Conservation (phyloP, 1,140 invertebrate species). For the Rhopalosiphum padi region DNA sequence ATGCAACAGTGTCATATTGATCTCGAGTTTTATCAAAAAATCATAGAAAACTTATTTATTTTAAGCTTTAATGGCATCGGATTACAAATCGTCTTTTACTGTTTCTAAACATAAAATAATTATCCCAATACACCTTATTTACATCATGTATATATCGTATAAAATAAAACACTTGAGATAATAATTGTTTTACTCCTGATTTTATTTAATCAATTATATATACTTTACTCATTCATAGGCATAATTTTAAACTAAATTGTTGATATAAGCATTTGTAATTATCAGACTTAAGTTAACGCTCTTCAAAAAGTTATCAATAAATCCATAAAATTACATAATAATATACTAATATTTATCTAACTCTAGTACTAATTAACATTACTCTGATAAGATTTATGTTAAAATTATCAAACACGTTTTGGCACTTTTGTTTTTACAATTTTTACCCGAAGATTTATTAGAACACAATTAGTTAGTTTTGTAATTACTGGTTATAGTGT, state of each 20-base stretch:
- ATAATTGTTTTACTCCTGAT: background rate
- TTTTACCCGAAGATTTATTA: background rate
- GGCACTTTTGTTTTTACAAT: background rate
- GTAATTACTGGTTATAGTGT: background rate
- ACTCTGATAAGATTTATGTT: background rate
- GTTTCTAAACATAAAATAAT: background rate
- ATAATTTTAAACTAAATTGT: background rate
- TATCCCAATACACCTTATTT: background rate
- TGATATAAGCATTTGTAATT: background rate
- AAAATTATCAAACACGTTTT: background rate
- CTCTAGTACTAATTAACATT: background rate
- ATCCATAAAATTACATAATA: background rate
- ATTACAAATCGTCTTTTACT: conserved; percentile 5
- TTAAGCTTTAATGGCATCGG: background rate
- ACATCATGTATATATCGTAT: background rate
- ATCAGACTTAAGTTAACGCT: background rate
- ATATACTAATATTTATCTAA: background rate
- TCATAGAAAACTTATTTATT: background rate
- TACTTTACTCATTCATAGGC: background rate
- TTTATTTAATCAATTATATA: background rate
- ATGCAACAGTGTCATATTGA: background rate
- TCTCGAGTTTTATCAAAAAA: background rate
- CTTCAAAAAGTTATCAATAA: background rate
- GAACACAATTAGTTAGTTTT: background rate
- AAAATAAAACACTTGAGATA: conserved; percentile 25